Conservation (phyloP, 2,888 invertebrate genomes). For the Orchestes rusci region DNA sequence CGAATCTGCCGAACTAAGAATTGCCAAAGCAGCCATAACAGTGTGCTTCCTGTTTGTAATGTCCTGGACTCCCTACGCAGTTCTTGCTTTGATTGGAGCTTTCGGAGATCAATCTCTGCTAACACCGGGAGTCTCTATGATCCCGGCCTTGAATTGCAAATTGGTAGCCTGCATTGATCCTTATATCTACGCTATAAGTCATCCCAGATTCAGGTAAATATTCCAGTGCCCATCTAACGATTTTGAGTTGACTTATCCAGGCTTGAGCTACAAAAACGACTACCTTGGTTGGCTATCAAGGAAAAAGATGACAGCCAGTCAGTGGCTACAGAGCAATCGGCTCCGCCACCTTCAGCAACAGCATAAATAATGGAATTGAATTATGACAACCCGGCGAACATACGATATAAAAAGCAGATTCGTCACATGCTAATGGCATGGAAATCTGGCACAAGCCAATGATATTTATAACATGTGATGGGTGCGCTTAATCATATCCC, state of each 20-base stretch:
- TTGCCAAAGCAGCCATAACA: conserved; percentile 83
- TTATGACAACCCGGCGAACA: no score
- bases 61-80: conserved; percentile 88
- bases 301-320: conserved; percentile 51
- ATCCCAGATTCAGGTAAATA: conserved; percentile 72
- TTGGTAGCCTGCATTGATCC: conserved; percentile 87
- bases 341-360: conserved; percentile 22
- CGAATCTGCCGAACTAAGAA: conserved; percentile 74
- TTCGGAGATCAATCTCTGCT: conserved; percentile 68
- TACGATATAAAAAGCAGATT: no score
- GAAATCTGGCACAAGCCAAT: no score
- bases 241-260: conserved; percentile 40
- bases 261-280: conserved; percentile 69
- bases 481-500: no score
- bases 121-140: conserved; percentile 75
- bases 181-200: conserved; percentile 84
- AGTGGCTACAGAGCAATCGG: conserved; percentile 39
- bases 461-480: no score
- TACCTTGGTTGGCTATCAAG: conserved; percentile 71
- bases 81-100: conserved; percentile 72
- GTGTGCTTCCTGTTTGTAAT: conserved; percentile 78
- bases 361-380: no score
- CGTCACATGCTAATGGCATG: no score
- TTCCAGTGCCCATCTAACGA: conserved; percentile 1
- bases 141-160: conserved; percentile 82